Conservation (phyloP, 1,140 invertebrate species). For the Pemphigus obesinymphae region DNA sequence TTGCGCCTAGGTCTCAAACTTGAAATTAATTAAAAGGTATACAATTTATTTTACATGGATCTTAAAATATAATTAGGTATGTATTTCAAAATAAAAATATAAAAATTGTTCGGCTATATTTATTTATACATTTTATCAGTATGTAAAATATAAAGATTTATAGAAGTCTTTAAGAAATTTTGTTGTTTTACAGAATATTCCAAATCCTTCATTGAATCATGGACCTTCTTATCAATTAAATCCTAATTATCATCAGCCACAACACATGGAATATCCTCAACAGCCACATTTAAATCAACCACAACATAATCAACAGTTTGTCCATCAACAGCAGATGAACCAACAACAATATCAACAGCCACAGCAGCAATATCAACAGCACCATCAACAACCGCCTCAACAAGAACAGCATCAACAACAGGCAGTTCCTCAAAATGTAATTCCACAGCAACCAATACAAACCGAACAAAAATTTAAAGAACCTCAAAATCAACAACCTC, state of each 20-base stretch:
- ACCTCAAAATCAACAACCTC: neutral
- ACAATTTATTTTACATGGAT: too few species aligned
- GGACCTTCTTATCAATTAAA: slow-evolving; percentile 43
- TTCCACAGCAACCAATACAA: neutral
- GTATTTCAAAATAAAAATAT: too few species aligned
- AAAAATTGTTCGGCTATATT: too few species aligned
- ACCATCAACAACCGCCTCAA: slow-evolving; percentile 24
- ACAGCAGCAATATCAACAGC: slow-evolving; percentile 25
- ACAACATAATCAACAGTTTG: slow-evolving; percentile 39
- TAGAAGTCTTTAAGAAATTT: too few species aligned
- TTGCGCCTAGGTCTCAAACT: too few species aligned
- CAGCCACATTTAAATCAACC: slow-evolving; percentile 44
- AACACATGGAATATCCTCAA: slow-evolving; percentile 45
- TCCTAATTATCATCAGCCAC: slow-evolving; percentile 45
- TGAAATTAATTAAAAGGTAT: too few species aligned
- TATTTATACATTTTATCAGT: too few species aligned
- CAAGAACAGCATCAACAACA: neutral
- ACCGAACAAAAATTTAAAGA: neutral
- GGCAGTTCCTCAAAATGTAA: neutral
- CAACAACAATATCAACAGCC: slow-evolving; percentile 42
- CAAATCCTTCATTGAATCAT: slow-evolving; percentile 39
- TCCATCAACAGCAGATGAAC: slow-evolving; percentile 37
- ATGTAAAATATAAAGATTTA: too few species aligned
- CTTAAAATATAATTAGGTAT: too few species aligned
- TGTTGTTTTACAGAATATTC: slow-evolving; percentile 42